Evolutionary conservation across 2,797 vertebrate genomes (phyloP).

Genomic region (Coccyzus lansbergi): DNA sequence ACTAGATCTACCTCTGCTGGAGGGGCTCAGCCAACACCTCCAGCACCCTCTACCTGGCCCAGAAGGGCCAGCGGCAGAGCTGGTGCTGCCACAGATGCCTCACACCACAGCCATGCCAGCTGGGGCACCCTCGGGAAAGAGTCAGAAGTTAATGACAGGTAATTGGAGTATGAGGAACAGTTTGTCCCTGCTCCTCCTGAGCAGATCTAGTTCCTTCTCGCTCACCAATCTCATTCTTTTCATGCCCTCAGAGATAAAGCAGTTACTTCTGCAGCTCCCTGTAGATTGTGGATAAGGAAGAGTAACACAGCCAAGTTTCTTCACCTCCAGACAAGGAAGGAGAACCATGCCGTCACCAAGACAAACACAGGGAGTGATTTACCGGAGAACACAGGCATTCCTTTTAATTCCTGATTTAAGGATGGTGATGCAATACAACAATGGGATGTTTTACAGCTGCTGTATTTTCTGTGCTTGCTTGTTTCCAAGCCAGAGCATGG

Average conservation of each 20-base stretch:
- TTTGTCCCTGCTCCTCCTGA: neutral
- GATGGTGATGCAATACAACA: too few species aligned
- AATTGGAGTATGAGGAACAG: neutral
- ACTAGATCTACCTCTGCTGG: accelerated
- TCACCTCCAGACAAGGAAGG: neutral
- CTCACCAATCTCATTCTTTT: neutral
- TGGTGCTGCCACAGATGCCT: accelerated
- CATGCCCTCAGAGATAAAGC: neutral
- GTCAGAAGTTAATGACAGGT: accelerated
- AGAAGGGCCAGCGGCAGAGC: accelerated
- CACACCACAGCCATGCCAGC: accelerated
- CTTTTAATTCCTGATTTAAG: too few species aligned
- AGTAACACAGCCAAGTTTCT: neutral
- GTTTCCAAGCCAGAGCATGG: too few species aligned
- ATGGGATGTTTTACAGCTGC: too few species aligned
- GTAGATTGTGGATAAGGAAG: accelerated
- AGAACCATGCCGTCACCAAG: accelerated
- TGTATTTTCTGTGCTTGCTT: too few species aligned
- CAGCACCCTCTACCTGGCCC: neutral
- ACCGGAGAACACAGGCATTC: too few species aligned
- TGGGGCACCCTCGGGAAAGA: accelerated
- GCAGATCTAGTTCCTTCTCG: neutral
- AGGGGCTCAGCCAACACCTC: too few species aligned
- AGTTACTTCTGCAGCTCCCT: neutral
- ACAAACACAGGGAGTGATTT: too few species aligned